phyloP scores from a whole-genome alignment of 2,888 invertebrate genomes.

The Zhuqinia jingwanae region DNA sequence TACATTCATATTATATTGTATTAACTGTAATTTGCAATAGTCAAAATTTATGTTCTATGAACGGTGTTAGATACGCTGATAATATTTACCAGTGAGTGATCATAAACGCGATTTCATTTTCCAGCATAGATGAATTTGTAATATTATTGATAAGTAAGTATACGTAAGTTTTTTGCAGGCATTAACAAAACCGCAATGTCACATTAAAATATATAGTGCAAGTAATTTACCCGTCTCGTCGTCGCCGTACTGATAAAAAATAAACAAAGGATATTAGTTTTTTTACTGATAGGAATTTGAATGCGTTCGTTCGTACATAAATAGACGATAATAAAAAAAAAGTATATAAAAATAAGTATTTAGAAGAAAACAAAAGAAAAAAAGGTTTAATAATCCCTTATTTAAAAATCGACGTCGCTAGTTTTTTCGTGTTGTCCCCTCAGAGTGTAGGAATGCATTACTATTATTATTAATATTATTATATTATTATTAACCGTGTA shows the following conservation, averaged over 20 bases:
- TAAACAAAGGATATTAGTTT: slow-evolving; percentile 72
- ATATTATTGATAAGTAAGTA: slow-evolving; percentile 42
- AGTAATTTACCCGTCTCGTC: slow-evolving; percentile 72
- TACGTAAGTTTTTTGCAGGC: slow-evolving; percentile 70
- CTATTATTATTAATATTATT: slow-evolving; percentile 15
- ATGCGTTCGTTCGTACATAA: slow-evolving; percentile 69
- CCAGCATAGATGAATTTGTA: slow-evolving; percentile 61
- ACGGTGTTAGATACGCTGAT: slow-evolving; percentile 70
- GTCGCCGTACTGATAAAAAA: slow-evolving; percentile 70
- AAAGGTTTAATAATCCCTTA: slow-evolving; percentile 59
- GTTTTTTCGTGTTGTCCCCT: slow-evolving; percentile 52
- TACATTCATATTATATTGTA: slow-evolving; percentile 45
- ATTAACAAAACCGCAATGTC: slow-evolving; percentile 73
- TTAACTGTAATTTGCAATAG: slow-evolving; percentile 64
- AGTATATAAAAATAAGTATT: slow-evolving; percentile 50
- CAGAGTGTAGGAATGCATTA: slow-evolving; percentile 46
- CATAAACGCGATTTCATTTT: slow-evolving; percentile 67
- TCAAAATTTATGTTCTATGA: slow-evolving; percentile 65
- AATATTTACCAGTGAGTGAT: slow-evolving; percentile 69
- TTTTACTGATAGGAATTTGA: slow-evolving; percentile 72
- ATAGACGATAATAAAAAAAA: slow-evolving; percentile 54
- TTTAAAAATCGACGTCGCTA: slow-evolving; percentile 55
- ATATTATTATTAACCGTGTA: slow-evolving; percentile 57
- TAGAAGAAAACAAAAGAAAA: slow-evolving; percentile 26
- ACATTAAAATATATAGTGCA: slow-evolving; percentile 72